phyloP scores from a whole-genome alignment of 1,140 invertebrate species.

The Heliconius congener region DNA sequence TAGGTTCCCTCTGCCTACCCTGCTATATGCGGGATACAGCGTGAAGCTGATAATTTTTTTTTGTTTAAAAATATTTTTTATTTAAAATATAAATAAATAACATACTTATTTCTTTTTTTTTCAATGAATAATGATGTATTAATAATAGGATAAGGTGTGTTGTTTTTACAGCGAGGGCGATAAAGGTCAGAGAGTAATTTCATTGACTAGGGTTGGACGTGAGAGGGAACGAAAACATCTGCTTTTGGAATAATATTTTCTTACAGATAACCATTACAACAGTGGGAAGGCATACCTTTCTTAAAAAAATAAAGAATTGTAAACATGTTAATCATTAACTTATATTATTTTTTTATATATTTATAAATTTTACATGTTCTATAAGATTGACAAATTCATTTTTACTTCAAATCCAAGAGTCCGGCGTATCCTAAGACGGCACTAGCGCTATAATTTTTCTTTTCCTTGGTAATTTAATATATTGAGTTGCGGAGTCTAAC shows the following conservation, averaged over 20 bases:
- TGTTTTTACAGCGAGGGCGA: constrained; percentile 20
- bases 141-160: neutral
- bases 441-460: neutral
- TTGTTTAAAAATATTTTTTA: too few relatives aligned
- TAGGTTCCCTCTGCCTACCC: too few relatives aligned
- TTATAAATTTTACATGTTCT: too few relatives aligned
- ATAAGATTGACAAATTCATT: too few relatives aligned
- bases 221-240: constrained; percentile 15
- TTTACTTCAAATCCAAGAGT: too few relatives aligned
- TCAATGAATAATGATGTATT: neutral
- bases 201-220: constrained; percentile 23
- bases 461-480: neutral
- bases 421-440: too few relatives aligned
- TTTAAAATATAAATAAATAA: too few relatives aligned
- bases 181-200: constrained; percentile 26
- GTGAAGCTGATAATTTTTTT: neutral
- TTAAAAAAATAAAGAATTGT: neutral
- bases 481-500: neutral
- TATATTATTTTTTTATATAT: too few relatives aligned
- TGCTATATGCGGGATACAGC: too few relatives aligned
- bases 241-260: neutral
- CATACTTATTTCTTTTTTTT: too few relatives aligned
- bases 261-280: neutral
- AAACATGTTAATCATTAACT: too few relatives aligned
- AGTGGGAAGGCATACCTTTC: neutral